Evolutionary conservation across 2,113 vertebrate genomes (phyloP), one percentile per base, ranked within the genome.

Genomic region (Siniperca chuatsi): DNA sequence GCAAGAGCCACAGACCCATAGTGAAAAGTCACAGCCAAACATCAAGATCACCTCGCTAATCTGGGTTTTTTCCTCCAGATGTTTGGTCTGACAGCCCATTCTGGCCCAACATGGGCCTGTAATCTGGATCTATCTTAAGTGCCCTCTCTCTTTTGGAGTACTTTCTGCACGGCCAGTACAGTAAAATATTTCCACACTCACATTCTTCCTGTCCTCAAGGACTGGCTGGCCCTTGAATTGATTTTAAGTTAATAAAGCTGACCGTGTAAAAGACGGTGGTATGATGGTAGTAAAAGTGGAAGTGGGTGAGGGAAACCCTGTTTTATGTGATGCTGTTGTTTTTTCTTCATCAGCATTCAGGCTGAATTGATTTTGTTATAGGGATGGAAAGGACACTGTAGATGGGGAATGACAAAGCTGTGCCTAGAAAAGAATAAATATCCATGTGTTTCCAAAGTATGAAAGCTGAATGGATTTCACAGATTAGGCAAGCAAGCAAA

Each of bases 211-310:
- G 10, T 75, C 71, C 84, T 79, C 46, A 76, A 76, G 54, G 55
- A 78, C 71, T 1, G 6, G 8, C 66, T 54, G 13, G 33, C 60
- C 42, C 40, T 76, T 73, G 50, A 73, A 76, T 74, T 76, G 78
- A 66, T 84, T 86, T 76, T 75, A 65, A 70, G 66, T 82, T 73
- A 84, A 89, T 84, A 70, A 84, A 90, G 67, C 70, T 64, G 62
- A 64, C 20, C 33, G 1, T 76, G 25, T 75, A 82, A 81, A 82
- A 78, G 50, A 61, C 10, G 6, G 29, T 21, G 55, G 46, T 84
- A 16, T 42, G 65, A 50, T 57, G 54, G 55, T 29, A 75, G 69
- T 86, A 81, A 73, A 84, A 71, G 72, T 29, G 50, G 35, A 48
- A 20, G 40, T 50, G 52, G 62, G 58, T 11, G 25, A 77, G 25